Evolutionary conservation across 2,888 invertebrate genomes (phyloP).

Genomic region (Nephrotoma guestfalica): DNA sequence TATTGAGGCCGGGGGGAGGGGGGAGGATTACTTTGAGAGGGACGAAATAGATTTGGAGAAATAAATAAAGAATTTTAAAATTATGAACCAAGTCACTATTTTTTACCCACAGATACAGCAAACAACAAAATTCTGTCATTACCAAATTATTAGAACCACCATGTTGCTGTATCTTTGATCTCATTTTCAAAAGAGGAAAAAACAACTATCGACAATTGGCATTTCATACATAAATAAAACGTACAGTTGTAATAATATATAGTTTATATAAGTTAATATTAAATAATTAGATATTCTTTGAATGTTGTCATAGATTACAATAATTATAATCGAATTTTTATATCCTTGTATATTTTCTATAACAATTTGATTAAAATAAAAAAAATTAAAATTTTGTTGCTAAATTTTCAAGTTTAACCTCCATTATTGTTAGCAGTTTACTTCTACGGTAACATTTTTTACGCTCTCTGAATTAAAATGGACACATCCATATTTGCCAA

Average conservation of each 20-base stretch:
- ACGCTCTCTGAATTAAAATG: conserved; percentile 32
- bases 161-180: too few relatives aligned
- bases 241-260: background rate
- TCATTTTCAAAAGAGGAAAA: too few relatives aligned
- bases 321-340: background rate
- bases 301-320: background rate
- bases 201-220: too few relatives aligned
- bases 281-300: background rate
- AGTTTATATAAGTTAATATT: background rate
- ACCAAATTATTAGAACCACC: too few relatives aligned
- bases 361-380: background rate
- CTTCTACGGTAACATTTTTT: conserved; percentile 27
- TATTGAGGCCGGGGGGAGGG: too few relatives aligned
- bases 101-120: too few relatives aligned
- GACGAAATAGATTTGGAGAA: too few relatives aligned
- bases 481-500: conserved; percentile 43
- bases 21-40: too few relatives aligned
- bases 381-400: background rate
- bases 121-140: too few relatives aligned
- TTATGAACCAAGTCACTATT: too few relatives aligned
- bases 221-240: background rate
- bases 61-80: too few relatives aligned
- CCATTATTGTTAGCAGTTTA: conserved; percentile 24
- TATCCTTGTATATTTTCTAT: background rate
- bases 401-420: background rate